Conservation (phyloP, 2,888 invertebrate species). For the Neoascia interrupta region DNA sequence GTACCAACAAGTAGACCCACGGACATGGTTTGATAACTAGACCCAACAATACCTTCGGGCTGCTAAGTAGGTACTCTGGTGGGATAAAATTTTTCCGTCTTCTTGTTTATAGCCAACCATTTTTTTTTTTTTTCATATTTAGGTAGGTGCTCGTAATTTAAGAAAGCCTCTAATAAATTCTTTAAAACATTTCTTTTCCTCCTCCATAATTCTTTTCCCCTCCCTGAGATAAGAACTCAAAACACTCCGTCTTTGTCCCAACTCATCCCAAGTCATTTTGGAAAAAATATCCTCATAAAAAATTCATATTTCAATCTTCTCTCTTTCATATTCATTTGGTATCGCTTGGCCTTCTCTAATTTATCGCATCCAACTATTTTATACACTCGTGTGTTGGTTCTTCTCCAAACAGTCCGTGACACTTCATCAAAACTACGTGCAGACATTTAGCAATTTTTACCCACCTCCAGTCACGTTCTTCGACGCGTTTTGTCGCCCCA, state of each 20-base stretch:
- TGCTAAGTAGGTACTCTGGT: too few species aligned
- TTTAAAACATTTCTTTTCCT: not conserved
- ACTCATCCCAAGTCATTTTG: too few species aligned
- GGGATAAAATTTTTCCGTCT: too few species aligned
- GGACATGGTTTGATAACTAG: too few species aligned
- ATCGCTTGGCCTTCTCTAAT: constrained; percentile 22
- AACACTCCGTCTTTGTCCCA: too few species aligned
- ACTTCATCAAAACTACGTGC: constrained; percentile 59
- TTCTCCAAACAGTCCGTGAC: constrained; percentile 27
- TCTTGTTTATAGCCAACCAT: too few species aligned
- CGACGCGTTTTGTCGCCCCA: not conserved
- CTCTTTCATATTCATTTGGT: not conserved
- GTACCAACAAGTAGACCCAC: too few species aligned
- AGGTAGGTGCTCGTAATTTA: too few species aligned
- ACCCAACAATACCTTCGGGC: too few species aligned
- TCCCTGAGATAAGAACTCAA: too few species aligned
- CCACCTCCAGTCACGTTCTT: constrained; percentile 56
- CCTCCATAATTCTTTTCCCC: not conserved
- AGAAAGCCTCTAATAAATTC: not conserved
- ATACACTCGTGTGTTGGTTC: constrained; percentile 5
- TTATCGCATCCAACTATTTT: constrained; percentile 13
- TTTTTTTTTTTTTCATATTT: too few species aligned
- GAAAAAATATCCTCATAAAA: not conserved
- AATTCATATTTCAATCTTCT: constrained; percentile 5
- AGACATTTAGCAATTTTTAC: constrained; percentile 47